Conservation (phyloP, 2,888 invertebrate species). For the Pedicia rivosa region DNA sequence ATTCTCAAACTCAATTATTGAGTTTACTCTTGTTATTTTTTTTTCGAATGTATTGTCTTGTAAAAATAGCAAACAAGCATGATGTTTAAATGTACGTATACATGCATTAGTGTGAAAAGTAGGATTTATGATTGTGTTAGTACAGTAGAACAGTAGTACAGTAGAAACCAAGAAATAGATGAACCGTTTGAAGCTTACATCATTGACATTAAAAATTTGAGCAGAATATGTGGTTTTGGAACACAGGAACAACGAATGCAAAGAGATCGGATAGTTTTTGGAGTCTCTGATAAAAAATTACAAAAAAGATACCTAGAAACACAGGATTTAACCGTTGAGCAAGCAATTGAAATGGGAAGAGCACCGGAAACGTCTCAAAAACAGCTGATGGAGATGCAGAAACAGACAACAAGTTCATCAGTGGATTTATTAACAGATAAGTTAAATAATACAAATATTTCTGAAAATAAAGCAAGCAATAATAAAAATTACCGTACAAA, state of each 20-base stretch:
- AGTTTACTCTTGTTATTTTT: no score
- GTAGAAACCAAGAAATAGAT: background rate
- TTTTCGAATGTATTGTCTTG: no score
- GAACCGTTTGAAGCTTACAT: constrained; percentile 8
- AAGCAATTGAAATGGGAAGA: background rate
- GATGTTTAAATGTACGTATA: no score
- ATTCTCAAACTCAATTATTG: no score
- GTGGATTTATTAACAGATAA: no score
- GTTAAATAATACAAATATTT: no score
- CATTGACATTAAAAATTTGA: constrained; percentile 7
- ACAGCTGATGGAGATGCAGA: background rate
- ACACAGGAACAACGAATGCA: constrained; percentile 1
- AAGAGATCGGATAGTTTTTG: constrained; percentile 6
- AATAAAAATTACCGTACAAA: background rate
- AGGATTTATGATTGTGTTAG: no score
- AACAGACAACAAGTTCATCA: background rate
- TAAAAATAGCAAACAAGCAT: no score
- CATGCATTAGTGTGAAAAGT: no score
- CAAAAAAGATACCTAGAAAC: constrained; percentile 4
- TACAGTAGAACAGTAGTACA: no score
- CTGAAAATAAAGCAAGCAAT: no score
- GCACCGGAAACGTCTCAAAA: background rate
- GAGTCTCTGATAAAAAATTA: constrained; percentile 3
- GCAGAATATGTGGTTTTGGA: constrained; percentile 4
- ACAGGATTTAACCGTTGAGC: background rate